Evolutionary conservation across 2,113 vertebrate species (phyloP).

Genomic region (Myrmecobius fasciatus): DNA sequence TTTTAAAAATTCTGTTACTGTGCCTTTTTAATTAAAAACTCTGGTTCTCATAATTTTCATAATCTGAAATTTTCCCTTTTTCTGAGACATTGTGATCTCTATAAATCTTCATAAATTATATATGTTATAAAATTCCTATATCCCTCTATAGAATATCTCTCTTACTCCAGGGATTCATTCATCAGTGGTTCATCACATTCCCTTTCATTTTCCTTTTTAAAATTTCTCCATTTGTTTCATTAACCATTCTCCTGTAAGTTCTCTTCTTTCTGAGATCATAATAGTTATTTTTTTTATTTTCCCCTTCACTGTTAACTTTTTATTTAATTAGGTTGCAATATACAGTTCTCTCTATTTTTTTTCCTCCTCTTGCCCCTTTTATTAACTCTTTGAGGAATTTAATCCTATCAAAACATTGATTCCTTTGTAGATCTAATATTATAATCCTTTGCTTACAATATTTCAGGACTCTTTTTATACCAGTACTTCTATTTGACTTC

Average conservation of each 20-base stretch:
- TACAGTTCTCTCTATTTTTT: not conserved
- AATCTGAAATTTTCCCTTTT: not conserved
- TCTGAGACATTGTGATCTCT: not conserved
- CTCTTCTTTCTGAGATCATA: not conserved
- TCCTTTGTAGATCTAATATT: not conserved
- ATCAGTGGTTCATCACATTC: not conserved
- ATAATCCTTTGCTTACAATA: not conserved
- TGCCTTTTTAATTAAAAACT: no score
- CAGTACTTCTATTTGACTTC: not conserved
- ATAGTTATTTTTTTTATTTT: not conserved
- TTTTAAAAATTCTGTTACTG: not conserved
- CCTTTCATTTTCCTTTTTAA: not conserved
- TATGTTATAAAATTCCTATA: not conserved
- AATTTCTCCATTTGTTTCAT: not conserved
- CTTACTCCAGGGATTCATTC: rapidly evolving
- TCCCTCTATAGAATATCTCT: not conserved
- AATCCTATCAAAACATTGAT: not conserved
- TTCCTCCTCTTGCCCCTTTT: not conserved
- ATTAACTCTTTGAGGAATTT: not conserved
- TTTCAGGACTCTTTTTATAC: not conserved
- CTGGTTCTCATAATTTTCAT: not conserved
- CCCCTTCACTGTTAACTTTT: not conserved
- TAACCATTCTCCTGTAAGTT: not conserved
- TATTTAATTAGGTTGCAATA: not conserved
- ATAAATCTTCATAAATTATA: not conserved